Conservation (phyloP, 2,797 vertebrate genomes). For the Borostomias antarcticus region DNA sequence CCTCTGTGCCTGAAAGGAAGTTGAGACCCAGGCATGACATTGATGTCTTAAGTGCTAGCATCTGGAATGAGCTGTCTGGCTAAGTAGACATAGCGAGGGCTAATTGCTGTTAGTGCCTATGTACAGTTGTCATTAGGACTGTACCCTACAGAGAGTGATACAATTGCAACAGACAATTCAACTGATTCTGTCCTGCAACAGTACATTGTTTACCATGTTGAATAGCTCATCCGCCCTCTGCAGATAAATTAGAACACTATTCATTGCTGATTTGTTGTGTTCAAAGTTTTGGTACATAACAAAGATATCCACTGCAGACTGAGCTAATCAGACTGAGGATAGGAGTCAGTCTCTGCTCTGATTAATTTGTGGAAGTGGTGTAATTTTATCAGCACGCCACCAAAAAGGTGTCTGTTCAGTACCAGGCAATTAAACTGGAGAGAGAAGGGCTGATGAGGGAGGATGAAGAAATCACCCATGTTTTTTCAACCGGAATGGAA, state of each 20-base stretch:
- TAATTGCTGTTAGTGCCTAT: constrained; percentile 2
- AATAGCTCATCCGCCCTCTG: constrained; percentile 27
- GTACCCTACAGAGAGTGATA: constrained; percentile 32
- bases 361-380: constrained; percentile 36
- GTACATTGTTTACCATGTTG: constrained; percentile 52
- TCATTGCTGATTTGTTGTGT: constrained; percentile 46
- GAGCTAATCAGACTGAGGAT: constrained; percentile 42
- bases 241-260: constrained; percentile 51
- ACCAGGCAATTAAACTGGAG: constrained; percentile 53
- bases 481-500: constrained; percentile 49
- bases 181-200: constrained; percentile 44
- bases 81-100: constrained; percentile 9
- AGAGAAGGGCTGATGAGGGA: constrained; percentile 39
- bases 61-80: constrained; percentile 17
- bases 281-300: constrained; percentile 47
- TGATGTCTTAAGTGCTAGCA: constrained; percentile 43
- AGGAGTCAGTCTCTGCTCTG: constrained; percentile 17
- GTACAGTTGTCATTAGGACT: constrained; percentile 18
- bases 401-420: constrained; percentile 45
- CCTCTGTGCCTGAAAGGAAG: constrained; percentile 16
- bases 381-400: constrained; percentile 46
- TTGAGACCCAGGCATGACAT: constrained; percentile 10
- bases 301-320: constrained; percentile 52
- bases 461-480: constrained; percentile 46
- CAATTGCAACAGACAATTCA: constrained; percentile 49